Evolutionary conservation across 2,888 invertebrate species (phyloP), one percentile per base, ranked within the genome.

Genomic region (Erebia aethiops): DNA sequence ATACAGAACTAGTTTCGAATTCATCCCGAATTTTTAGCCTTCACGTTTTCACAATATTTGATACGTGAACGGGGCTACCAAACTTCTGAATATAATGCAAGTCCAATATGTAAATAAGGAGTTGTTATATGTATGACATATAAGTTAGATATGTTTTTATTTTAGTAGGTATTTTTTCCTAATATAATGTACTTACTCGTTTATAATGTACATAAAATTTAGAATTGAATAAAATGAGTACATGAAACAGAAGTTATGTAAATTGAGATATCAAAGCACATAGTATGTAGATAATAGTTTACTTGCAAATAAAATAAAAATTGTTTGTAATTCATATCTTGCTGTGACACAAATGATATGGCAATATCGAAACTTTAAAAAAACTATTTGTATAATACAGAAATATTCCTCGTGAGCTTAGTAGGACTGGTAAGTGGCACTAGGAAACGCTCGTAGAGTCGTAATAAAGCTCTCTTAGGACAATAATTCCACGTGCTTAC

Each of bases 21-120:
- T 57, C 56, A 57, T 21, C 26, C 56, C 56, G 56, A 57, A 57
- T 57, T 26, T 14, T 21, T 57, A 14, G 56, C 56, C 56, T 26
- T 57, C 26, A 57, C 26, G 13, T 57, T 57, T 56, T 54, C 11
- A 57, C 56, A 57, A 57, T 26, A 57, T 57, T 57, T 14, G 26
- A 26, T 21, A 57, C 56, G 56, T 57, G 26, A 57, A 26, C 2
- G 3, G 26, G 26, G 13, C 14, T 26, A 1, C 56, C 56, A 57
- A 57, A 14, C 14, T 26, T 26, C 21, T 26, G 3, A 57, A 13
- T 54, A 54, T 54, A 18, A 16, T 54, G 10, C 54, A 54, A 18
- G 54, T 54, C 54, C 54, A 16, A 54, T 54, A 54, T 18, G 18
- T 16, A 16, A 51, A 10, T 16, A 52, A 11, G 43, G 1, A 46